Conservation (phyloP, 2,113 vertebrate species). For the Cryptoleucopteryx plumbea region DNA sequence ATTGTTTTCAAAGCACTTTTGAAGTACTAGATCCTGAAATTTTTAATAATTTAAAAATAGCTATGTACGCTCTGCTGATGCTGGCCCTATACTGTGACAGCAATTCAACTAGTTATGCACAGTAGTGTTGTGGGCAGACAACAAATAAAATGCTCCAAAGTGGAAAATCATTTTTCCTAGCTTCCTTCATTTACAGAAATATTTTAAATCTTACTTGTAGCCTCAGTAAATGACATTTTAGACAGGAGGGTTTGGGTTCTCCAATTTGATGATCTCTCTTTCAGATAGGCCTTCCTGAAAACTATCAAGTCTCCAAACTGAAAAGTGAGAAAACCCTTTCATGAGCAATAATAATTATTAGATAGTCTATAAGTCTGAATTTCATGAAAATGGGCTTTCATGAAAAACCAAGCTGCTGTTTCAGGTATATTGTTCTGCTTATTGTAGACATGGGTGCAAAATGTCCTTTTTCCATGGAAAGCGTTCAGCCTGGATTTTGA, state of each 20-base stretch:
- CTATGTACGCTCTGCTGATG: background rate
- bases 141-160: background rate
- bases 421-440: background rate
- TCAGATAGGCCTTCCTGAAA: background rate
- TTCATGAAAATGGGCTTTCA: background rate
- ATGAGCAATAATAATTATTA: background rate
- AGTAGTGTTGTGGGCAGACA: background rate
- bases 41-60: background rate
- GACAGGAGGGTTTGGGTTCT: background rate
- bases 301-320: background rate
- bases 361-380: background rate
- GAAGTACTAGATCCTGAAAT: background rate
- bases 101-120: background rate
- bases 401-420: background rate
- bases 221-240: background rate
- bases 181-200: background rate
- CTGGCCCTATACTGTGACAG: background rate
- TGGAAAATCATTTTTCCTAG: background rate
- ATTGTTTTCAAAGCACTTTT: background rate
- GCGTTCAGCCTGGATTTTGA: background rate
- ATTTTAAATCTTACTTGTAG: background rate
- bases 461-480: background rate
- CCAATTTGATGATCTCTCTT: background rate
- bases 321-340: background rate
- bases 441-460: rapidly evolving